A percentile compares a stretch with the other conserved stretches of the same genome.
phyloP scores from a whole-genome alignment of 2,888 invertebrate genomes.

The Glaucopsyche alexis region DNA sequence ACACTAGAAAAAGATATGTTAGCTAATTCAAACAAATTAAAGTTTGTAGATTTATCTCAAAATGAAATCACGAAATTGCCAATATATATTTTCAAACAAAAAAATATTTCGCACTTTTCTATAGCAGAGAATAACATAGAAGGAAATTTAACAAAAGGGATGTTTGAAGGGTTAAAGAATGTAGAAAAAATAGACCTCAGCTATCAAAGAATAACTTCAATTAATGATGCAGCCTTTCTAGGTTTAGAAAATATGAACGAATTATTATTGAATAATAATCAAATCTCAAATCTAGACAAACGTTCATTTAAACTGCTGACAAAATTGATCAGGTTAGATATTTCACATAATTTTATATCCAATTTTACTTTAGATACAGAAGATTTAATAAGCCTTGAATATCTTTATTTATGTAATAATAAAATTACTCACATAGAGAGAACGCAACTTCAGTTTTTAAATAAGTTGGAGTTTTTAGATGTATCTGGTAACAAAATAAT shows the following conservation, averaged over 20 bases:
- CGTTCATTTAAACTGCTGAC: slow-evolving; percentile 50
- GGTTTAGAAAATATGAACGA: slow-evolving; percentile 47
- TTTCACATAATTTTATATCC: slow-evolving; percentile 55
- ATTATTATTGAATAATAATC: slow-evolving; percentile 55
- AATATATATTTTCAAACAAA: slow-evolving; percentile 52
- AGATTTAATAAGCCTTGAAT: slow-evolving; percentile 49
- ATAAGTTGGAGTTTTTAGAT: slow-evolving; percentile 52
- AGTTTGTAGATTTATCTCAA: slow-evolving; percentile 49
- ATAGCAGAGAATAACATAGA: slow-evolving; percentile 50
- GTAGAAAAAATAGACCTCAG: slow-evolving; percentile 51
- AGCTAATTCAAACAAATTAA: slow-evolving; percentile 41
- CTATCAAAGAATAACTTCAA: slow-evolving; percentile 48
- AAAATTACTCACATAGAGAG: slow-evolving; percentile 48
- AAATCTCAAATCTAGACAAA: slow-evolving; percentile 46
- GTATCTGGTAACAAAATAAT: slow-evolving; percentile 58
- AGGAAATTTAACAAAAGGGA: slow-evolving; percentile 51
- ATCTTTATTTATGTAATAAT: slow-evolving; percentile 52
- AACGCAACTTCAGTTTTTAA: slow-evolving; percentile 48
- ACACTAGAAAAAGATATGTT: not conserved
- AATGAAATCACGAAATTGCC: slow-evolving; percentile 54
- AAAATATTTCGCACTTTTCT: slow-evolving; percentile 48
- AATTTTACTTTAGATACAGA: slow-evolving; percentile 52
- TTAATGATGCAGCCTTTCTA: slow-evolving; percentile 57
- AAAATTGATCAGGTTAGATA: slow-evolving; percentile 49
- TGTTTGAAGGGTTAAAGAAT: slow-evolving; percentile 53